Conservation (phyloP, 2,113 vertebrate genomes). For the Phylloscopus trochilus region DNA sequence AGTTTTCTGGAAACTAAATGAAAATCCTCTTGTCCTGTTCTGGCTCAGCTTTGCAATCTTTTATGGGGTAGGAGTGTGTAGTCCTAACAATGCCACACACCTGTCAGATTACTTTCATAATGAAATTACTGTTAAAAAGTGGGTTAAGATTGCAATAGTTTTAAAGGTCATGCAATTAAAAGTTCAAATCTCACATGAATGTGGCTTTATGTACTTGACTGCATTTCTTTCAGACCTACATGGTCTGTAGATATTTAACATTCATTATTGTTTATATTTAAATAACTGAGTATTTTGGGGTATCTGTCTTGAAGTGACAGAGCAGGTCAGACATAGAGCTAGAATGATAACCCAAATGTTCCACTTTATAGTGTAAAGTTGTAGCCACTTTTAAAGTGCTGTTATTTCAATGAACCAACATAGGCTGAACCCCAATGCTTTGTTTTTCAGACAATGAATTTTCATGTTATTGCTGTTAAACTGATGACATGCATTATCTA, state of each 20-base stretch:
- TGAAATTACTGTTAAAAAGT: not conserved
- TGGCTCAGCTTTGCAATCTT: not conserved
- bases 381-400: not conserved
- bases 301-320: not conserved
- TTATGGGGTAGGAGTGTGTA: not conserved
- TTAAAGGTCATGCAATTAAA: not conserved
- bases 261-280: not conserved
- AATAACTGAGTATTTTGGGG: not conserved
- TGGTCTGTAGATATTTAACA: not conserved
- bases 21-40: not conserved
- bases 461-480: slow-evolving; percentile 12
- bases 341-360: not conserved
- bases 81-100: not conserved
- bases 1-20: not conserved
- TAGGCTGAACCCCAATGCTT: not conserved
- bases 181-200: not conserved
- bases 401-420: not conserved
- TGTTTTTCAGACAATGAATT: not conserved
- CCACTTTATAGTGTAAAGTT: not conserved
- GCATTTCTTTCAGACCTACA: not conserved
- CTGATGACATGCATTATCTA: not conserved
- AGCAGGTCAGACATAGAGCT: not conserved
- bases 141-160: not conserved
- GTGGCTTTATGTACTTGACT: not conserved
- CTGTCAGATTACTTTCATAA: not conserved